Evolutionary conservation across 2,888 invertebrate genomes (phyloP), one percentile per base, ranked within the genome.

Genomic region (Scaptomyza reducta): DNA sequence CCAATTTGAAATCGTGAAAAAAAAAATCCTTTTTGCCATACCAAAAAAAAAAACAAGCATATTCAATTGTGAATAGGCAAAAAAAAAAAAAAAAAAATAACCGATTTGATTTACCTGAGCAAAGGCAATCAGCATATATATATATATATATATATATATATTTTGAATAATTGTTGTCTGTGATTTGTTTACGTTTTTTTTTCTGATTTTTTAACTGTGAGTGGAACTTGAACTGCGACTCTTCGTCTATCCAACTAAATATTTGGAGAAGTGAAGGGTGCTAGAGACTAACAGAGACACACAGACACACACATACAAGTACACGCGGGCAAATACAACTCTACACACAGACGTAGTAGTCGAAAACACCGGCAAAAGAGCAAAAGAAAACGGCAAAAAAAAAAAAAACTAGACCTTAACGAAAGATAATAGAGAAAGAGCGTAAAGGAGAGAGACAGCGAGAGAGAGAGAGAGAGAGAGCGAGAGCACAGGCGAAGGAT

Each of bases 171-270:
- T 58, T 73, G 58, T 71, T 62, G 77, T 67, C 54, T 74, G 82
- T 84, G 81, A 84, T 84, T 77, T 79, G 83, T 82, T 79, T 77
- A 79, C 62, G 71, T 77, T 77, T 83, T 83, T 84, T 84, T 85
- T 76, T 66, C 66, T 63, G 68, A 73, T 82, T 85, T 80, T 85
- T 82, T 73, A 75, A 70, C 67, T 79, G 77, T 85, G 85, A 78
- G 75, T 69, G 66, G 66, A 73, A 58, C 60, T 70, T 70, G 64
- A 68, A 61, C 64, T 50, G 46, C 61, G 41, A 35, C 69, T 65
- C 47, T 53, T 59, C 57, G 53, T 40, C 58, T 50, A 47, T 44
- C 58, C 41, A 59, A 69, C 74, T 41, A 59, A 63, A 66, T 79
- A 74, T 77, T 80, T 82, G 77, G 74, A 66, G 74, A 70, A 81